A percentile compares a stretch with the other conserved stretches of the same genome.
Evolutionary conservation across 1,140 invertebrate genomes (phyloP).

Genomic region (Olivierus martensii): DNA sequence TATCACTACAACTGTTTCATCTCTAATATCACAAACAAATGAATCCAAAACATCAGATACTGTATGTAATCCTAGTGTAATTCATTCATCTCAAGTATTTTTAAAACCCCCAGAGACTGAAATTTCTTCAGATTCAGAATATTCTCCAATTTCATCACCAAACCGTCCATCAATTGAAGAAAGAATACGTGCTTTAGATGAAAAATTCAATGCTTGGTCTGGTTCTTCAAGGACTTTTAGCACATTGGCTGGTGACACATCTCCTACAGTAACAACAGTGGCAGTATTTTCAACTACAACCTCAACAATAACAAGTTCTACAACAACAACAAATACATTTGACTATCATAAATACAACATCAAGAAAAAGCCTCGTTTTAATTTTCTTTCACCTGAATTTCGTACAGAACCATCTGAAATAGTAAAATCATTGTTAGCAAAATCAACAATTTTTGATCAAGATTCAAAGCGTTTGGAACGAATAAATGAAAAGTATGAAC

Average conservation of each 20-base stretch:
- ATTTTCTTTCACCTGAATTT: conserved; percentile 8
- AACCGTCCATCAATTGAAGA: conserved; percentile 52
- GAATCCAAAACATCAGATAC: conserved; percentile 5
- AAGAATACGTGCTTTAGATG: conserved; percentile 71
- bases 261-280: conserved; percentile 12
- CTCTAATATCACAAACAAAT: not conserved
- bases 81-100: conserved; percentile 6
- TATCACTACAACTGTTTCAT: conserved; percentile 4
- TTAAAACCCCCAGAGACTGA: conserved; percentile 4
- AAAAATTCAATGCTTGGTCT: conserved; percentile 83
- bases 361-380: conserved; percentile 25
- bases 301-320: conserved; percentile 14
- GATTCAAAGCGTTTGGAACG: conserved; percentile 86
- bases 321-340: conserved; percentile 19
- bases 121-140: conserved; percentile 29
- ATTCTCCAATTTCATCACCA: conserved; percentile 27
- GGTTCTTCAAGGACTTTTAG: conserved; percentile 18
- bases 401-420: conserved; percentile 69
- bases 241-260: conserved; percentile 13
- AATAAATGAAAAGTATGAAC: conserved; percentile 68
- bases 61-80: conserved; percentile 3
- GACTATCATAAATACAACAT: conserved; percentile 42
- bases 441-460: conserved; percentile 88
- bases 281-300: conserved; percentile 1
- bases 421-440: conserved; percentile 76